Evolutionary conservation across 2,888 invertebrate genomes (phyloP).

Genomic region (Abscondita cerata): DNA sequence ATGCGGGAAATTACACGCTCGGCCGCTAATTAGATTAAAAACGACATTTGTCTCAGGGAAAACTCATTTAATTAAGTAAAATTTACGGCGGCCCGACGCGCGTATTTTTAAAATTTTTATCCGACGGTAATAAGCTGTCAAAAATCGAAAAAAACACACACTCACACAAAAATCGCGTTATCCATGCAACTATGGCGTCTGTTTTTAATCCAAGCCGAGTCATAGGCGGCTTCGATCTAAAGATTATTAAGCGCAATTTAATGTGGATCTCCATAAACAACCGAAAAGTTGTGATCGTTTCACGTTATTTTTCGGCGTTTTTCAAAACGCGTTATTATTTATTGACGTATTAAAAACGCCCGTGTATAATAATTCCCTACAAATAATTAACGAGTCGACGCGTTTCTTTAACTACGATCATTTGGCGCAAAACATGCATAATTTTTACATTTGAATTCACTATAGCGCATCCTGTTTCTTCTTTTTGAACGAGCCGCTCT

Average conservation of each 20-base stretch:
- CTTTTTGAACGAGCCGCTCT: slow-evolving; percentile 31
- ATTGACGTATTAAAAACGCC: slow-evolving; percentile 47
- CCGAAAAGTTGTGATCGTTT: neutral
- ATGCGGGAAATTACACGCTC: neutral
- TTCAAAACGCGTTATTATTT: slow-evolving; percentile 39
- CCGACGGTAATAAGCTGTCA: too few species aligned
- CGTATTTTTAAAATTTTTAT: too few species aligned
- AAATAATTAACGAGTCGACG: slow-evolving; percentile 54
- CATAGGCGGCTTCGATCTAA: too few species aligned
- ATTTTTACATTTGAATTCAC: slow-evolving; percentile 57
- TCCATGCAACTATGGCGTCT: too few species aligned
- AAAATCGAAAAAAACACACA: too few species aligned
- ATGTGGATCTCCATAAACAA: too few species aligned
- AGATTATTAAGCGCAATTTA: too few species aligned
- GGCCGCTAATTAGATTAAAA: neutral
- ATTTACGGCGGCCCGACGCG: too few species aligned
- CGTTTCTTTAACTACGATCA: slow-evolving; percentile 46
- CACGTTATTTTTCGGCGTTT: neutral
- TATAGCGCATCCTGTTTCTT: slow-evolving; percentile 50
- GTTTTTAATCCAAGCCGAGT: too few species aligned
- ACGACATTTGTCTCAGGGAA: neutral
- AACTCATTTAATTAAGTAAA: too few species aligned
- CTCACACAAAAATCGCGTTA: too few species aligned
- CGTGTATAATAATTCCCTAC: slow-evolving; percentile 52
- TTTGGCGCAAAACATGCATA: slow-evolving; percentile 53